Conservation (phyloP, 2,797 vertebrate genomes). For the Sphenodon punctatus region DNA sequence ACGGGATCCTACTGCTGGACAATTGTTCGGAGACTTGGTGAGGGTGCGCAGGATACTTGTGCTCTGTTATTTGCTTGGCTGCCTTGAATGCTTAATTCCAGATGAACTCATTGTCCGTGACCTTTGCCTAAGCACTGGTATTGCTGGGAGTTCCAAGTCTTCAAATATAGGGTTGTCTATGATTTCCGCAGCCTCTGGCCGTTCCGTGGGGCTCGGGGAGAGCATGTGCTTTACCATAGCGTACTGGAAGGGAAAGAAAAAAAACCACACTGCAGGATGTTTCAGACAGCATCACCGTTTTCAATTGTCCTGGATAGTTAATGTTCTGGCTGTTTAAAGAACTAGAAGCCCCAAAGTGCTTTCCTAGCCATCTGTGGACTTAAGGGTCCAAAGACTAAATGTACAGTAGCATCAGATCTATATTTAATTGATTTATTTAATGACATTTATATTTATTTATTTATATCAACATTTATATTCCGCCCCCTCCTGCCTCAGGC, state of each 20-base stretch:
- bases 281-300: background rate
- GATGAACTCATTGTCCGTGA: conserved; percentile 93
- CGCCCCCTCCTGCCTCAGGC: no score
- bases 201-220: conserved; percentile 85
- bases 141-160: conserved; percentile 88
- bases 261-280: fast-evolving
- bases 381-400: background rate
- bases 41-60: conserved; percentile 53
- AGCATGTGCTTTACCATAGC: conserved; percentile 94
- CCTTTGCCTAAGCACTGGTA: conserved; percentile 86
- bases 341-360: background rate
- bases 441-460: no score
- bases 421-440: background rate
- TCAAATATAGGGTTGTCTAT: conserved; percentile 91
- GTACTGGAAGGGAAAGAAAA: conserved; percentile 72
- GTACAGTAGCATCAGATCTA: background rate
- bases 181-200: conserved; percentile 91
- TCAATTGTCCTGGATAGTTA: background rate
- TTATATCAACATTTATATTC: no score
- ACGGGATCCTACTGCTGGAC: conserved; percentile 50
- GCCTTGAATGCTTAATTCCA: conserved; percentile 81
- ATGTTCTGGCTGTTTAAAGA: background rate
- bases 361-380: background rate
- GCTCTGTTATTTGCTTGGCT: conserved; percentile 71
- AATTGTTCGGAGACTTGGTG: conserved; percentile 27